Base-by-base conservation (phyloP, 2,113 vertebrate species). In the Myotis lucifugus region DNA sequence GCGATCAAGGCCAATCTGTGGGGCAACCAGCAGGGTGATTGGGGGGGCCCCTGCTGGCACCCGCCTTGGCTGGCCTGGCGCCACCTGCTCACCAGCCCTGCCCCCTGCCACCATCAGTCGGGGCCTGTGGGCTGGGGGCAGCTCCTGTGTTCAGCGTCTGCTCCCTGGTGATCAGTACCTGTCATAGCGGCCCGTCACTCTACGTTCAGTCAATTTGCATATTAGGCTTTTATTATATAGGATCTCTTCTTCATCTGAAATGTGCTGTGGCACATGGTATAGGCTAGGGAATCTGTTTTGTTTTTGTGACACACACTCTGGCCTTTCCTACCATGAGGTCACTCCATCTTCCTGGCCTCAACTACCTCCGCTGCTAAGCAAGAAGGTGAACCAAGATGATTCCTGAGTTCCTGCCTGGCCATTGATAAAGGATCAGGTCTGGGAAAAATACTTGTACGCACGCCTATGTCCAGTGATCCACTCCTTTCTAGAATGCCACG, bases 211-310 rank as follows among this genome's bases (percentile, higher is more conserved):
- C 46, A 46, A 46, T 46, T 46, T 46, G 46, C 46, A 46, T 46
- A 46, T 46, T 46, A 46, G 46, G 9, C 46, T 46, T 46, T 46
- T 11, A 46, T 46, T 46, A 46, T 46, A 46, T 46, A 46, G 46
- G 46, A 11, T 66, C 32, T 61, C 83, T 77, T 59, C 85, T 34
- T 72, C 94, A 85, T 85, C 91, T 95, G 87, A 85, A 70, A 56
- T 84, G 81, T 92, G 91, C 91, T 54, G 96, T 61, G 91, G 88
- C 88, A 88, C 86, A 88, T 18, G 56, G 93, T 59, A 83, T 85
- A 95, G 19, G 7, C 54, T 54, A 54, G 54, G 18, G 19, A 21
- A 54, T 54, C 19, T 54, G 54, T 21, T 54, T 21, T 54, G 54
- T 54, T 8, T 54, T 19, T 18, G 95, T 74, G 8, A 85, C 56